Evolutionary conservation across 2,797 vertebrate genomes (phyloP), one percentile per base, ranked within the genome.

Genomic region (Pristis pectinata): DNA sequence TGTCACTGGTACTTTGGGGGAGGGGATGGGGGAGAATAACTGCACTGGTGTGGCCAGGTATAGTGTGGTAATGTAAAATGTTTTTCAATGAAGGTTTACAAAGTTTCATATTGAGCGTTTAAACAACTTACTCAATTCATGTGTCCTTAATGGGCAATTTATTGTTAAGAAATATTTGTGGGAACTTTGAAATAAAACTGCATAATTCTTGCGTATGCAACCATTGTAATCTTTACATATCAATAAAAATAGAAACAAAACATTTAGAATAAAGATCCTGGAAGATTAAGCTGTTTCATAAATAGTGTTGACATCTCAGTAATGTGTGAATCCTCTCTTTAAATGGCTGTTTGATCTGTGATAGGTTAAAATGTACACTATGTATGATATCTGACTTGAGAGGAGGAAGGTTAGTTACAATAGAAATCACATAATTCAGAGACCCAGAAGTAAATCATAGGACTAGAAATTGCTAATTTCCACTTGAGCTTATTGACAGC

Each of bases 31-130:
- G 70, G 53, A 41, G 24, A 94, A 41, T 72, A 93, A 93, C 92
- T 74, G 92, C 70, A 94, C 92, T 74, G 67, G 44, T 49, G 44
- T 93, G 41, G 41, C 61, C 67, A 93, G 44, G 70, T 94, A 93
- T 94, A n/a, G 92, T 76, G 70, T 76, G 59, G 59, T 87, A 34
- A 59, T 64, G 64, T 37, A 41, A 67, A 67, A 67, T 91, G 70
- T 76, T 94, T 92, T 94, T 94, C 70, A 94, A 56, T 94, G 70
- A 94, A 94, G 70, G 70, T 76, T 94, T 94, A 94, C 92, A 74
- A 94, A 76, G 92, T 94, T 76, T 94, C 92, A 53, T 53, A 94
- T 24, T 49, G 76, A 53, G 70, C 44, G 30, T 7, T 56, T 49
- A 94, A 94, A 56, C 41, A 56, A 94, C 76, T 94, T 76, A 70